Conservation (phyloP, 2,113 vertebrate species). For the Podiceps cristatus region DNA sequence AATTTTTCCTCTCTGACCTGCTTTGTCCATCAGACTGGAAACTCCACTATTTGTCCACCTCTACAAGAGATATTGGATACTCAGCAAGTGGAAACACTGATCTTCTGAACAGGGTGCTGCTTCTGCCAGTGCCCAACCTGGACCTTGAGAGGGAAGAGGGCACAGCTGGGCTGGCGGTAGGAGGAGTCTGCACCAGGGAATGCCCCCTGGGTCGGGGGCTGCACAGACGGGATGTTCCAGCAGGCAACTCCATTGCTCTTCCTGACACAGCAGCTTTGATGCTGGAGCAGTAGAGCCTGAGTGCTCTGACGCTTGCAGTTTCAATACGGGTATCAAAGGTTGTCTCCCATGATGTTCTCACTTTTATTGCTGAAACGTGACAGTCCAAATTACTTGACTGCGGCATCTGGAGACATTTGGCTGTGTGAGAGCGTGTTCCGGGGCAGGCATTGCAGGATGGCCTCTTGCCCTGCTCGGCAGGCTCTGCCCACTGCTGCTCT, state of each 20-base stretch:
- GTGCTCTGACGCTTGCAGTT: neutral
- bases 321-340: neutral
- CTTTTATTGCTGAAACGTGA: neutral
- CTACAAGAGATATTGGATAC: neutral
- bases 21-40: neutral
- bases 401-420: neutral
- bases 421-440: fast-evolving
- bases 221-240: neutral
- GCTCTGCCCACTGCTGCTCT: neutral
- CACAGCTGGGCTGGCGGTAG: neutral
- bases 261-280: neutral
- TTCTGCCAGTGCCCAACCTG: neutral
- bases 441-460: fast-evolving
- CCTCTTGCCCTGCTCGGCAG: neutral
- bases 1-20: neutral
- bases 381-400: neutral
- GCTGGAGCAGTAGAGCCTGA: neutral
- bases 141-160: neutral
- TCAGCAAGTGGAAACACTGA: neutral
- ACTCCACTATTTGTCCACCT: neutral
- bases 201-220: neutral
- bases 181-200: neutral
- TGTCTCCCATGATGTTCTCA: neutral
- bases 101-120: neutral
- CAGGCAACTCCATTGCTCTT: neutral